Evolutionary conservation across 1,140 invertebrate genomes (phyloP), one percentile per base, ranked within the genome.

Genomic region (Brachionus rubens): DNA sequence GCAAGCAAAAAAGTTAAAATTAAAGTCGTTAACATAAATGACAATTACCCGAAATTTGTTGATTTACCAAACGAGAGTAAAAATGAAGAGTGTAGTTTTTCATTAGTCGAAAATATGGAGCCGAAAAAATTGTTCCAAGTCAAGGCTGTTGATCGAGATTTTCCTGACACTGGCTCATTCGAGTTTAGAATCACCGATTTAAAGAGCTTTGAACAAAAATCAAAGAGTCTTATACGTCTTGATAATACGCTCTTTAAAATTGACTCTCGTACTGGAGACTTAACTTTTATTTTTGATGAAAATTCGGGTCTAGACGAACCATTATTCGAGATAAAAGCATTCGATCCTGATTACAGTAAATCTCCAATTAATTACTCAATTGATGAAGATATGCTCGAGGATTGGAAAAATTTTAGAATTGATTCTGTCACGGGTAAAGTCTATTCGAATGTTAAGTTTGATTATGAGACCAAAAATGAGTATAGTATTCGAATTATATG

Each of bases 341-440:
- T 40, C 16, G 68, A 72, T 30, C 68, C 68, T 1, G 68, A 72
- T 46, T 72, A 50, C 14, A 72, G 68, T 33, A 26, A 72, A n/a
- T 54, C 46, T 9, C 7, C 16, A 9, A 54, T 72, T 14, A n/a
- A 48, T 16, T 72, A 54, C 24, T 72, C 30, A 9, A 16, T 72
- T 19, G 68, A 72, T n/a, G 50, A 72, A 41, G 46, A 72, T 46
- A n/a, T 30, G 12, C 9, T 36, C 12, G 19, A 52, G 30, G 68
- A 72, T 24, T 72, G 68, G 68, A 50, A 30, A 12, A 21, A 72
- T 41, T 72, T 72, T 16, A 9, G 40, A 54, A 48, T 72, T 19
- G 68, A 72, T 50, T 28, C 28, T 12, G 10, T n/a, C 3, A 65
- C 40, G 41, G 59, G 59, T 19, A 16, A 65, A 10, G 59, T 65